phyloP scores from a whole-genome alignment of 2,888 invertebrate genomes.

The Conomelus anceps region DNA sequence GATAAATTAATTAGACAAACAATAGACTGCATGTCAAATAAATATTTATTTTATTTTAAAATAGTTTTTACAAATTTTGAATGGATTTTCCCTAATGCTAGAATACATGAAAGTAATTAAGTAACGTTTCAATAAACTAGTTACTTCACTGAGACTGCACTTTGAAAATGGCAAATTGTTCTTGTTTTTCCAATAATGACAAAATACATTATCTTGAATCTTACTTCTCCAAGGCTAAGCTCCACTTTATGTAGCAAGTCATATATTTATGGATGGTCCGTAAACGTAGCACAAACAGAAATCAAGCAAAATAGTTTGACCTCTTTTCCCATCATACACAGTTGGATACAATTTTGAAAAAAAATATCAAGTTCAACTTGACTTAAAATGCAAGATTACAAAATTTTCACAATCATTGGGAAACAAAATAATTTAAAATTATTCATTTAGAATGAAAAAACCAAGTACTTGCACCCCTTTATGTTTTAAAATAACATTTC shows the following conservation, averaged over 20 bases:
- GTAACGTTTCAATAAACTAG: background rate
- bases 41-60: background rate
- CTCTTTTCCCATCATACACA: background rate
- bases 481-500: background rate
- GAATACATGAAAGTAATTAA: background rate
- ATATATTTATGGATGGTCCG: background rate
- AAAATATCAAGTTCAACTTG: background rate
- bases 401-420: background rate
- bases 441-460: background rate
- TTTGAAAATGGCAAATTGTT: too few species aligned
- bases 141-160: background rate
- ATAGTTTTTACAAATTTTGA: background rate
- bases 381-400: background rate
- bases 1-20: background rate
- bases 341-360: background rate
- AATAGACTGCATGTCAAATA: background rate
- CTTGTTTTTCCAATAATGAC: background rate
- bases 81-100: background rate
- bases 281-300: background rate
- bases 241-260: too few species aligned
- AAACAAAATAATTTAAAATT: background rate
- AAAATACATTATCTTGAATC: background rate
- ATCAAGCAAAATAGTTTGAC: background rate
- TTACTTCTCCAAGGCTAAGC: background rate
- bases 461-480: background rate